Conservation (phyloP, 2,888 invertebrate genomes). For the Chydorus sphaericus region DNA sequence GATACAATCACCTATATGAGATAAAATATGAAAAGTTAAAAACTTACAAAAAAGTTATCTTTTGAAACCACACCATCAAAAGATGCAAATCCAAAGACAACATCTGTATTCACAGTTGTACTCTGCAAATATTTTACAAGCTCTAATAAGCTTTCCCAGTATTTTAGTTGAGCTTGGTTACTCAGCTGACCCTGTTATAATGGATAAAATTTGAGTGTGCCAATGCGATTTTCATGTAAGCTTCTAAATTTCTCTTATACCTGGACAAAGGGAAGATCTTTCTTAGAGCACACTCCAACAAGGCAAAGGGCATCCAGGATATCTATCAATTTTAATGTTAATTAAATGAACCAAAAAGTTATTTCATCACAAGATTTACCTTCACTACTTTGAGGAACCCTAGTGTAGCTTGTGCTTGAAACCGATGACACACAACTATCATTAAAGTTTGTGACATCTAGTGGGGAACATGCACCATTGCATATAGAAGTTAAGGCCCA, state of each 20-base stretch:
- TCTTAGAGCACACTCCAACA: not conserved
- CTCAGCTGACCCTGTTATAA: not conserved
- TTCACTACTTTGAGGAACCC: slow-evolving; percentile 1
- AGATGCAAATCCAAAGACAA: not conserved
- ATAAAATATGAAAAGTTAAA: not conserved
- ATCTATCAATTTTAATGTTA: not conserved
- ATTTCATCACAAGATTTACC: not conserved
- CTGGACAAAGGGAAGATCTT: not conserved
- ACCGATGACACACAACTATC: no score
- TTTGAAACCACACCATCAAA: not conserved
- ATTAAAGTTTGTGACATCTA: no score
- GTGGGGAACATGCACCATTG: no score
- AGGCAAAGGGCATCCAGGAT: not conserved
- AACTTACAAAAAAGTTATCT: slow-evolving; percentile 9
- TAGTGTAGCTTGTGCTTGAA: not conserved
- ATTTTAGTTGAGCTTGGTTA: not conserved
- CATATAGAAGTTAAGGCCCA: slow-evolving; percentile 6
- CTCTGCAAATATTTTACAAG: not conserved
- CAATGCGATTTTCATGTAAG: no score
- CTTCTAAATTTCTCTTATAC: no score
- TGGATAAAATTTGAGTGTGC: no score
- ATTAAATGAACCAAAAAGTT: not conserved
- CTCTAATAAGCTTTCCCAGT: not conserved
- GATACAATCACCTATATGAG: not conserved
- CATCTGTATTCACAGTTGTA: not conserved